phyloP scores from a whole-genome alignment of 2,888 invertebrate genomes.

The Alloscopus bannaensis region DNA sequence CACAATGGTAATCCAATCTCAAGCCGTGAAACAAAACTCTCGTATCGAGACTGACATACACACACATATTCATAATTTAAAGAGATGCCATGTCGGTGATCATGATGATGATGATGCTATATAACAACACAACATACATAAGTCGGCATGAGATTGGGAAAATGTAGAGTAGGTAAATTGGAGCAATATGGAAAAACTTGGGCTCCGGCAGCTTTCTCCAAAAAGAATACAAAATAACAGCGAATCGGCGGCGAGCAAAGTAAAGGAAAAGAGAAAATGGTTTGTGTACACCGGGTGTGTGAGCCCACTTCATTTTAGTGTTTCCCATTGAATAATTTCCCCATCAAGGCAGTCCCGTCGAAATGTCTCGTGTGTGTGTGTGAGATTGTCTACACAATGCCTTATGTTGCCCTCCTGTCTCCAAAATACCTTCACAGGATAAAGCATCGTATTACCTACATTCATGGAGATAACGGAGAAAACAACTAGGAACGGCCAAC shows the following conservation, averaged over 20 bases:
- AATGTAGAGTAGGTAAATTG: too few species aligned
- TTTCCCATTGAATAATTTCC: constrained; percentile 35
- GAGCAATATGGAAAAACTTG: too few species aligned
- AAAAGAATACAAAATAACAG: too few species aligned
- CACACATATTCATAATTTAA: constrained; percentile 35
- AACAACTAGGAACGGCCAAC: background rate
- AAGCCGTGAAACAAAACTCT: background rate
- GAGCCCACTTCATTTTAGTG: constrained; percentile 12
- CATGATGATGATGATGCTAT: too few species aligned
- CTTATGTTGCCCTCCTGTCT: background rate
- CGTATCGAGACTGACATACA: constrained; percentile 1
- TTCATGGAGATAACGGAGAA: background rate
- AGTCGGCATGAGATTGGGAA: too few species aligned
- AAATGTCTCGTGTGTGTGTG: background rate
- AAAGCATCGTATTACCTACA: background rate
- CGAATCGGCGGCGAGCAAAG: too few species aligned
- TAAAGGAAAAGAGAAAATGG: background rate
- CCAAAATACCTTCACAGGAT: too few species aligned
- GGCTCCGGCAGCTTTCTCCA: too few species aligned
- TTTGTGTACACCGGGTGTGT: background rate
- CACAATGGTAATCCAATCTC: constrained; percentile 19
- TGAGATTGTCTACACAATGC: background rate
- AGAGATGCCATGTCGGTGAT: too few species aligned
- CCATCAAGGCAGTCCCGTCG: constrained; percentile 17
- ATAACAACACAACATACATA: too few species aligned